A percentile compares a stretch with the other conserved stretches of the same genome.
Conservation (phyloP, 37 sponge, comb jelly and placozoan genomes). For the Geodia barretti region DNA sequence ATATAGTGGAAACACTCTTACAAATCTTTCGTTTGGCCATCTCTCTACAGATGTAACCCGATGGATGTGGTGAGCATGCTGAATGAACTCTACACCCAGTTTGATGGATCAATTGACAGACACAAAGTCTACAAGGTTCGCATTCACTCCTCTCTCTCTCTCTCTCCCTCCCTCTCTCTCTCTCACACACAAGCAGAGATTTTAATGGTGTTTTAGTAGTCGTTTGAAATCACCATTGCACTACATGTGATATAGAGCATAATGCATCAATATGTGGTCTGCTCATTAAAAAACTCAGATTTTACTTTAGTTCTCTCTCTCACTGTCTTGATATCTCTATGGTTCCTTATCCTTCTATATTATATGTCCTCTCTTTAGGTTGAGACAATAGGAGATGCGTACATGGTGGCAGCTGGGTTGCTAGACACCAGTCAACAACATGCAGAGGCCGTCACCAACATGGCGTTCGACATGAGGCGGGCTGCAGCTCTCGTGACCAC, state of each 20-base stretch:
- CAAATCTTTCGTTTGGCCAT: too few relatives aligned
- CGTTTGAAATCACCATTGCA: too few relatives aligned
- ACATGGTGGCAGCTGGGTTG: constrained; percentile 85
- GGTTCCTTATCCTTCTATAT: not conserved
- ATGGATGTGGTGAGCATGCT: constrained; percentile 79
- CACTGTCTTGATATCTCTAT: not conserved
- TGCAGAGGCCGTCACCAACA: constrained; percentile 58
- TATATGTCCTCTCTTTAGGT: constrained; percentile 38
- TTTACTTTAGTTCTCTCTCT: not conserved
- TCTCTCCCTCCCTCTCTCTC: too few relatives aligned
- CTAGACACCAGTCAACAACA: constrained; percentile 45
- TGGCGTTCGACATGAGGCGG: constrained; percentile 75
- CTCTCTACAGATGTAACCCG: constrained; percentile 47
- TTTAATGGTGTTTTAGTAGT: too few relatives aligned
- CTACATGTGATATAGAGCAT: not conserved
- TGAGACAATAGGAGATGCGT: constrained; percentile 91
- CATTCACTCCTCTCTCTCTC: too few relatives aligned
- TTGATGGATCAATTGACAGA: constrained; percentile 61
- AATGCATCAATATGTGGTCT: not conserved
- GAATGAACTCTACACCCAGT: constrained; percentile 71
- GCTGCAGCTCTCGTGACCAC: constrained; percentile 40
- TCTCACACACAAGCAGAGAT: too few relatives aligned
- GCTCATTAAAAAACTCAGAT: too few relatives aligned
- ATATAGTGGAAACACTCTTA: too few relatives aligned
- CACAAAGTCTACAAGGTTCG: constrained; percentile 82